Conservation (phyloP, 2,797 vertebrate species). For the Chelidonichthys spinosus region DNA sequence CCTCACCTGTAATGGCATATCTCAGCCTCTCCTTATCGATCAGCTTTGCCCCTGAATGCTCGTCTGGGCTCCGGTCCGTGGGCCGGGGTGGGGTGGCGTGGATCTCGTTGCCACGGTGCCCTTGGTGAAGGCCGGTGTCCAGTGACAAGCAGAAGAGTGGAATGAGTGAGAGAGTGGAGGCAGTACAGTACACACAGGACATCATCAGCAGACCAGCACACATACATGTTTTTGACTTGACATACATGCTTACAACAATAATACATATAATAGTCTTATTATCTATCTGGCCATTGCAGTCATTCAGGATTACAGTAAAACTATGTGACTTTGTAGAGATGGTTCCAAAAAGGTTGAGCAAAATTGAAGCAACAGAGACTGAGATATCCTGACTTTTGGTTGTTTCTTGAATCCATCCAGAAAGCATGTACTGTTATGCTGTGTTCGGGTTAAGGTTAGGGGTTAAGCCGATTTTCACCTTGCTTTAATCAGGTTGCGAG, state of each 20-base stretch:
- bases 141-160: conserved; percentile 69
- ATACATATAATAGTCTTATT: too few relatives aligned
- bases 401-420: background rate
- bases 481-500: too few relatives aligned
- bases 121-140: conserved; percentile 79
- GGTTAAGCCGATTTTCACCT: too few relatives aligned
- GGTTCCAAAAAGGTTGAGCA: background rate
- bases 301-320: background rate
- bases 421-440: background rate
- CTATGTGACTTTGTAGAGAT: background rate
- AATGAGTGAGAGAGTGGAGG: conserved; percentile 40
- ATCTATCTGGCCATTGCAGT: background rate
- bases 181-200: conserved; percentile 39
- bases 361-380: background rate
- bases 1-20: conserved; percentile 82
- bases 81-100: conserved; percentile 37
- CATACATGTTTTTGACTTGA: conserved; percentile 7
- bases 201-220: conserved; percentile 16
- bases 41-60: conserved; percentile 73
- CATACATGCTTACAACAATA: background rate
- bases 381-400: background rate
- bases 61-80: conserved; percentile 73
- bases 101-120: conserved; percentile 80
- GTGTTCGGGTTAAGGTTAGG: too few relatives aligned
- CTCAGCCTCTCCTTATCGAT: conserved; percentile 73